phyloP scores from a whole-genome alignment of 2,113 vertebrate genomes.

The Patagioenas fasciata region DNA sequence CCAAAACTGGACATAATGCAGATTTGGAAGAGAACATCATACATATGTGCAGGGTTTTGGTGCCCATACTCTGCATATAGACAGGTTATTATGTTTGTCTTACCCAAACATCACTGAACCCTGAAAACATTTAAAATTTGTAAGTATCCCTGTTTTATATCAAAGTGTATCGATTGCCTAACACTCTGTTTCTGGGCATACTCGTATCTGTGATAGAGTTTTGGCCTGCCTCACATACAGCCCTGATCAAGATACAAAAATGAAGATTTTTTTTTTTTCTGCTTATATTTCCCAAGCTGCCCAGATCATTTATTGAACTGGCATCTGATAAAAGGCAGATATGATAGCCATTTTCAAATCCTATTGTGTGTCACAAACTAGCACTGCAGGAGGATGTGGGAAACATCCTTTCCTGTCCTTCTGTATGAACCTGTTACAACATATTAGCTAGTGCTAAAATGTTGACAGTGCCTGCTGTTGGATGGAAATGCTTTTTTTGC shows the following conservation, averaged over 20 bases:
- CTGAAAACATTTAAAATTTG: not conserved
- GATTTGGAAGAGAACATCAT: not conserved
- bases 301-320: not conserved
- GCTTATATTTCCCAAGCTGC: not conserved
- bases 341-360: not conserved
- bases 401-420: not conserved
- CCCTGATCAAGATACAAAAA: not conserved
- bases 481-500: rapidly evolving
- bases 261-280: not conserved
- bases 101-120: not conserved
- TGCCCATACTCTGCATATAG: not conserved
- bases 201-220: not conserved
- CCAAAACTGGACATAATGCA: not conserved
- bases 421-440: not conserved
- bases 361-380: not conserved
- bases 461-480: not conserved
- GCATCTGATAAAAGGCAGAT: not conserved
- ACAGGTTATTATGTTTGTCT: not conserved
- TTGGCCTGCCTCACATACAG: not conserved
- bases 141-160: not conserved
- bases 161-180: not conserved
- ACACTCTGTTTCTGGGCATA: not conserved
- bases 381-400: not conserved
- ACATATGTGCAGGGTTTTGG: not conserved
- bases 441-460: not conserved